A percentile compares a stretch with the other conserved stretches of the same genome.
phyloP scores from a whole-genome alignment of 2,797 vertebrate genomes.

The Scleropages formosus region DNA sequence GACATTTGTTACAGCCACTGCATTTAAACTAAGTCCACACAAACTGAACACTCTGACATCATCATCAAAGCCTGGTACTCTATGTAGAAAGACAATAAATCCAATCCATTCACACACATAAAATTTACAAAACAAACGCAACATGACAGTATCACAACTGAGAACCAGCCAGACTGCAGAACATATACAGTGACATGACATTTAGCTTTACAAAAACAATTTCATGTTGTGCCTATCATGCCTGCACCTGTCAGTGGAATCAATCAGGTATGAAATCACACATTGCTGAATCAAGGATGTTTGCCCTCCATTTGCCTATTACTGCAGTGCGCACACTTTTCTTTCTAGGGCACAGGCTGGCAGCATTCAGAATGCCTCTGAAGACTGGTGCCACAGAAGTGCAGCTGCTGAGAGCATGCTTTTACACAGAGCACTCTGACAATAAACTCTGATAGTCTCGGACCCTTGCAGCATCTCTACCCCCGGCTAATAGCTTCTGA shows the following conservation, averaged over 20 bases:
- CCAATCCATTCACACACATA: too few species aligned
- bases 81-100: too few species aligned
- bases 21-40: too few species aligned
- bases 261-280: neutral
- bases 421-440: slow-evolving; percentile 50
- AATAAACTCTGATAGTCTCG: slow-evolving; percentile 59
- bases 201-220: too few species aligned
- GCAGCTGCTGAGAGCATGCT: neutral
- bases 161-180: too few species aligned
- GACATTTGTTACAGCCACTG: neutral
- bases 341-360: neutral
- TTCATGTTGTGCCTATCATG: too few species aligned
- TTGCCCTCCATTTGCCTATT: neutral
- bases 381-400: neutral
- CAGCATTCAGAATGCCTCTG: neutral
- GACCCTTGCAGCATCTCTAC: slow-evolving; percentile 40
- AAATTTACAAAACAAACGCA: too few species aligned
- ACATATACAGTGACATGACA: too few species aligned
- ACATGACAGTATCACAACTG: too few species aligned
- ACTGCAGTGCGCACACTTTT: neutral
- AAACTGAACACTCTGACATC: too few species aligned
- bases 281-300: neutral
- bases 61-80: too few species aligned
- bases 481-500: slow-evolving; percentile 50
- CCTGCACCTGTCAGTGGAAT: neutral